These are phyloP conservation scores for Philonicus albiceps DNA, from an alignment of 2,888 invertebrate genomes.

Conservation along the genomic window DNA sequence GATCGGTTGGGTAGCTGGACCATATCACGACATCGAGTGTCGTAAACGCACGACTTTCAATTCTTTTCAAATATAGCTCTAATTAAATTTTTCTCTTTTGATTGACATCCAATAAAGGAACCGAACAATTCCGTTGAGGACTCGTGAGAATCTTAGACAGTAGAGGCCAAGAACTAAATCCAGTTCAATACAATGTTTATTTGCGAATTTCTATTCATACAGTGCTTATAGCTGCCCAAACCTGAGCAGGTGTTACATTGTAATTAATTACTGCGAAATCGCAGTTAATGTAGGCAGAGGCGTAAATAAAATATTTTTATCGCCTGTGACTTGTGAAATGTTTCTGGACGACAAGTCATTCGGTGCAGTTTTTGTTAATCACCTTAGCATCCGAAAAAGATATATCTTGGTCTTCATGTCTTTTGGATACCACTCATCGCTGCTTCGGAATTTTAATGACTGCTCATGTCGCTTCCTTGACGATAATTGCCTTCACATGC, in stretches of 20 bases:
- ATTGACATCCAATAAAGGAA: constrained; percentile 13
- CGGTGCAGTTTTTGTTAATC: background rate
- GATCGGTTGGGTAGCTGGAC: background rate
- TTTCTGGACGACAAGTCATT: background rate
- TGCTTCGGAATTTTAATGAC: constrained; percentile 29
- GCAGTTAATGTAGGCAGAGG: background rate
- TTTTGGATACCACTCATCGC: background rate
- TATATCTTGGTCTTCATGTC: background rate
- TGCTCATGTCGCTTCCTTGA: constrained; percentile 16
- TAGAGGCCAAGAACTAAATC: background rate
- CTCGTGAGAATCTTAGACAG: background rate
- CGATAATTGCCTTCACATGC: constrained; percentile 36
- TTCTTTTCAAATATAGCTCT: constrained; percentile 19
- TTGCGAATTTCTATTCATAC: background rate
- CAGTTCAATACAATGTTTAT: background rate
- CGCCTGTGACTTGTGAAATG: background rate
- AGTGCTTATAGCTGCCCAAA: background rate
- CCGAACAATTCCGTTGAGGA: background rate
- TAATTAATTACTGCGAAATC: background rate
- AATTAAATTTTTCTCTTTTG: constrained; percentile 22
- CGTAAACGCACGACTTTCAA: constrained; percentile 25
- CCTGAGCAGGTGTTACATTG: background rate
- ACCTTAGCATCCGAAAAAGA: background rate
- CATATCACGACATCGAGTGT: background rate
- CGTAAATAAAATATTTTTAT: background rate